phyloP scores from a whole-genome alignment of 2,888 invertebrate genomes.

The Lasioglossum villosulum region DNA sequence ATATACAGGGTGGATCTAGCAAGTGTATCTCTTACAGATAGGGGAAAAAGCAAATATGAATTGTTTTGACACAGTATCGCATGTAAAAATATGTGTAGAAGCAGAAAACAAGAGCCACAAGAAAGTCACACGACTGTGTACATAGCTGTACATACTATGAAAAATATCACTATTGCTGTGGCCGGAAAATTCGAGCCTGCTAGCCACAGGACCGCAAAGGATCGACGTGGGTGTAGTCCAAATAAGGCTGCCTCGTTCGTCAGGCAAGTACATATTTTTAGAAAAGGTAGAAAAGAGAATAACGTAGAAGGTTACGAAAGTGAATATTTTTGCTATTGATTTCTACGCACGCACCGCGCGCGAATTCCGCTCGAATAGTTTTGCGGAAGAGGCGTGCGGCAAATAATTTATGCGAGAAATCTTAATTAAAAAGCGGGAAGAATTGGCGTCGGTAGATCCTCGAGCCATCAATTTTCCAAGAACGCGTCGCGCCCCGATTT shows the following conservation, averaged over 20 bases:
- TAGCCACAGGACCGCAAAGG: background rate
- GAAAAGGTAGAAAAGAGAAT: background rate
- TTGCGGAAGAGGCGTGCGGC: background rate
- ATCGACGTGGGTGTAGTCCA: background rate
- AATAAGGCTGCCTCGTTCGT: background rate
- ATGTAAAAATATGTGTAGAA: too few relatives aligned
- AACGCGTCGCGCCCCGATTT: slow-evolving; percentile 20
- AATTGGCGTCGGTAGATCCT: background rate
- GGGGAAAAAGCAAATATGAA: too few relatives aligned
- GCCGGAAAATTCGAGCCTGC: too few relatives aligned
- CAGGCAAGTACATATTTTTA: background rate
- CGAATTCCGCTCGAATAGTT: background rate
- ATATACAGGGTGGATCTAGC: too few relatives aligned
- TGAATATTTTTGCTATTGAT: background rate
- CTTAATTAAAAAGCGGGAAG: background rate
- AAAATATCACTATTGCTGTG: too few relatives aligned
- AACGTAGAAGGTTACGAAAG: background rate
- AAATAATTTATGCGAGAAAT: background rate
- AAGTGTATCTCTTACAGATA: too few relatives aligned
- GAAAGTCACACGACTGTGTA: too few relatives aligned
- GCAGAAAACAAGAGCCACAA: too few relatives aligned
- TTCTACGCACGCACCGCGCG: background rate
- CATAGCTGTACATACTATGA: too few relatives aligned
- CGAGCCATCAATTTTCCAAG: slow-evolving; percentile 14
- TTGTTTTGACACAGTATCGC: too few relatives aligned